Evolutionary conservation across 2,113 vertebrate genomes (phyloP).

Genomic region (Strigops habroptila): DNA sequence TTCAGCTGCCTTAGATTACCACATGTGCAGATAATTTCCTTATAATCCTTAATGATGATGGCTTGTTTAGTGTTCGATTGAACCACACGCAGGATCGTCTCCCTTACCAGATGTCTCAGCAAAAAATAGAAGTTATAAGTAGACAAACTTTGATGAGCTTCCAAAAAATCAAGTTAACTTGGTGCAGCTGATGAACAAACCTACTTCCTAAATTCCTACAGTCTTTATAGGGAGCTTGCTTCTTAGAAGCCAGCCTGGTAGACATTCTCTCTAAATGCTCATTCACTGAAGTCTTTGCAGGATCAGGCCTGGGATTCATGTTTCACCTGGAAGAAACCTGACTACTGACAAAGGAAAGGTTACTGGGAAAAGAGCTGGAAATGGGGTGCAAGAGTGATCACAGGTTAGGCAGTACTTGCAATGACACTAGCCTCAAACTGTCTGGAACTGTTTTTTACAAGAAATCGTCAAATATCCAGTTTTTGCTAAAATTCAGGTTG

Average conservation of each 20-base stretch:
- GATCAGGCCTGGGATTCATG: background rate
- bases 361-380: background rate
- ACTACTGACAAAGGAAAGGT: background rate
- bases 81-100: background rate
- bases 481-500: background rate
- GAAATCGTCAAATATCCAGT: background rate
- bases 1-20: background rate
- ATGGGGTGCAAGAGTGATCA: background rate
- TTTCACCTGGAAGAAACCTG: background rate
- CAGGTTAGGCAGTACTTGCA: background rate
- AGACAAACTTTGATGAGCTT: background rate
- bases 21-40: background rate
- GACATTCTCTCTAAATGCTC: background rate
- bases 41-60: background rate
- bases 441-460: background rate
- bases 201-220: background rate
- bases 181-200: background rate
- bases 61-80: background rate
- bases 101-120: background rate
- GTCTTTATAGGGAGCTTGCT: background rate
- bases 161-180: background rate
- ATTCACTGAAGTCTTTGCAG: background rate
- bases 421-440: background rate
- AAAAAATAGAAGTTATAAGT: background rate
- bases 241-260: background rate